These are phyloP conservation scores for Haliaeetus leucogaster DNA, from an alignment of 2,113 vertebrate species.

Conservation along the genomic window DNA sequence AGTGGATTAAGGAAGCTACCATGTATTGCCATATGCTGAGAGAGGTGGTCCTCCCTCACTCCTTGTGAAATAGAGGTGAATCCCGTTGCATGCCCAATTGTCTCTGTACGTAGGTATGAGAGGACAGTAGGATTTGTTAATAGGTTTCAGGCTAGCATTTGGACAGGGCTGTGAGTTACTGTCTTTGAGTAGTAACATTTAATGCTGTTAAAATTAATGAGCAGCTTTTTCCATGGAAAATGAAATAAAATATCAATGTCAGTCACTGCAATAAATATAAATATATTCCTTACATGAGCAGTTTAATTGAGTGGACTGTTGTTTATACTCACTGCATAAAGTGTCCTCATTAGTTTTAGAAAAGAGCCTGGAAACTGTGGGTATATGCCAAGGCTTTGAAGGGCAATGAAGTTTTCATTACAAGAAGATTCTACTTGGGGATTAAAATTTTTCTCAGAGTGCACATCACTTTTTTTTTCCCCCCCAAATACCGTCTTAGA, in stretches of 20 bases:
- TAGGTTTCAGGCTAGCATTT: background rate
- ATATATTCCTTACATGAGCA: background rate
- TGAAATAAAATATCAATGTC: background rate
- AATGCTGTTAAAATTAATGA: background rate
- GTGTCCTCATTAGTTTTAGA: conserved; percentile 17
- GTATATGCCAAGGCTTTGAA: conserved; percentile 38
- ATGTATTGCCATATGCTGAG: background rate
- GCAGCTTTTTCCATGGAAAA: background rate
- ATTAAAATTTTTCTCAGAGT: background rate
- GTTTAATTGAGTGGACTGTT: background rate
- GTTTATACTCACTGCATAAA: background rate
- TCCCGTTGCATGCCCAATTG: background rate
- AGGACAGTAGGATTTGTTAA: background rate
- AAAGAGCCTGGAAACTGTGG: background rate
- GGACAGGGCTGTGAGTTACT: background rate
- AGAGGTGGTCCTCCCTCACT: background rate
- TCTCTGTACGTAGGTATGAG: background rate
- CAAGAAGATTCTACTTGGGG: background rate
- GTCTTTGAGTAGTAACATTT: background rate
- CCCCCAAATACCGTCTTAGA: background rate
- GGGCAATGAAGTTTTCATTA: conserved; percentile 36
- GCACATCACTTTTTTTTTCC: background rate
- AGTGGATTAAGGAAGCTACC: background rate
- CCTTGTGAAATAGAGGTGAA: background rate
- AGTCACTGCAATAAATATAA: background rate